Evolutionary conservation across 1,140 invertebrate species (phyloP).

Genomic region (Agraylea sexmaculata): DNA sequence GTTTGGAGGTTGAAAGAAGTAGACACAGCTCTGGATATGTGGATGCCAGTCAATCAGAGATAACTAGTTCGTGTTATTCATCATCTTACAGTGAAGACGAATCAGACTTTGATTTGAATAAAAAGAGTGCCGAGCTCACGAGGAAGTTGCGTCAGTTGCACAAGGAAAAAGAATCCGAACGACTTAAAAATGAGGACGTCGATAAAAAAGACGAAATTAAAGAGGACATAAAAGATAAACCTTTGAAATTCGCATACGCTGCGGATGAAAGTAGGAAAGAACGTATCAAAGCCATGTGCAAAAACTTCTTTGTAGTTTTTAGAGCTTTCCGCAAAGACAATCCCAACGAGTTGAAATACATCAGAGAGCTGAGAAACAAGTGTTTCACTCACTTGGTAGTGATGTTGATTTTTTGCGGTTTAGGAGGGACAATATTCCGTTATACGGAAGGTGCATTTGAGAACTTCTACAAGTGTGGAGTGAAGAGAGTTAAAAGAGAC

Average conservation of each 20-base stretch:
- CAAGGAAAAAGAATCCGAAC: slow-evolving; percentile 22
- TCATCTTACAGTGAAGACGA: slow-evolving; percentile 39
- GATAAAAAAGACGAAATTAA: slow-evolving; percentile 9
- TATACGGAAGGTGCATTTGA: slow-evolving; percentile 72
- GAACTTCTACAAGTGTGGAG: slow-evolving; percentile 75
- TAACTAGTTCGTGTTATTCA: slow-evolving; percentile 38
- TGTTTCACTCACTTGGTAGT: slow-evolving; percentile 55
- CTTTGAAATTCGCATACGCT: background rate
- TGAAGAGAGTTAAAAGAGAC: slow-evolving; percentile 73
- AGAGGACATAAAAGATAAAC: background rate
- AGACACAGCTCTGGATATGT: slow-evolving; percentile 36
- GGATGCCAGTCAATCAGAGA: slow-evolving; percentile 39
- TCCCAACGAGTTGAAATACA: slow-evolving; percentile 38
- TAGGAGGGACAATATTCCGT: slow-evolving; percentile 65
- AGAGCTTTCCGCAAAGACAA: slow-evolving; percentile 46
- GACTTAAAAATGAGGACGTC: slow-evolving; percentile 2
- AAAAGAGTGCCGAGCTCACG: slow-evolving; percentile 34
- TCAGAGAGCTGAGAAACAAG: slow-evolving; percentile 47
- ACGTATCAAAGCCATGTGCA: slow-evolving; percentile 15
- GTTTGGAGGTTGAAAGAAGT: slow-evolving; percentile 19
- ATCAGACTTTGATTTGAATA: slow-evolving; percentile 37
- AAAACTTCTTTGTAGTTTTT: slow-evolving; percentile 39
- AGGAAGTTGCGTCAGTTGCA: slow-evolving; percentile 32
- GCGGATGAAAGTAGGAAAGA: slow-evolving; percentile 1
- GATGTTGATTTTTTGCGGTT: slow-evolving; percentile 59